Conservation (phyloP, 2,888 invertebrate genomes). For the Abrostola tripartita region DNA sequence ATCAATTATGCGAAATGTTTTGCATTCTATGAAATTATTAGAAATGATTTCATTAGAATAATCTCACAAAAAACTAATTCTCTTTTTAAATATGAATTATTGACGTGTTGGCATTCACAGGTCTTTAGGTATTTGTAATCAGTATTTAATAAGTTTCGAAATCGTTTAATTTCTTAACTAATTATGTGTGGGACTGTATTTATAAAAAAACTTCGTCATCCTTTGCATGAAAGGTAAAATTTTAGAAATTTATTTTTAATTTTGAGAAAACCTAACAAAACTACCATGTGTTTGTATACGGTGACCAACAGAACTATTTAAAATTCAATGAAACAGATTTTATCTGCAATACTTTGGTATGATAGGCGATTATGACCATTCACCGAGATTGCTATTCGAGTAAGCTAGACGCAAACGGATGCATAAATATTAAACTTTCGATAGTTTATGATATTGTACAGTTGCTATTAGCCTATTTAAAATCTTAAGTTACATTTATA, state of each 20-base stretch:
- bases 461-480: not conserved
- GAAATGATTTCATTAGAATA: too few relatives aligned
- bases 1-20: too few relatives aligned
- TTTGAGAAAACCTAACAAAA: not conserved
- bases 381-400: constrained; percentile 18
- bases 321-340: constrained; percentile 44
- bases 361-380: constrained; percentile 34
- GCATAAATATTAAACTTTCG: constrained; percentile 7
- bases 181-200: constrained; percentile 4
- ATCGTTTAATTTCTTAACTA: not conserved
- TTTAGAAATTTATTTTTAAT: not conserved
- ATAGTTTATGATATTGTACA: not conserved
- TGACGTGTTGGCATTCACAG: not conserved
- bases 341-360: constrained; percentile 22
- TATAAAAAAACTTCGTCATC: not conserved
- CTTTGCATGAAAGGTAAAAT: constrained; percentile 4
- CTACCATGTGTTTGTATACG: not conserved
- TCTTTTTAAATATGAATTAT: not conserved
- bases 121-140: not conserved
- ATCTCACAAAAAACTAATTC: too few relatives aligned
- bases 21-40: too few relatives aligned
- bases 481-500: not conserved
- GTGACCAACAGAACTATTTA: constrained; percentile 28
- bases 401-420: constrained; percentile 18
- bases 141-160: not conserved